Evolutionary conservation across 2,888 invertebrate genomes (phyloP).

Genomic region (Morpho achilles): DNA sequence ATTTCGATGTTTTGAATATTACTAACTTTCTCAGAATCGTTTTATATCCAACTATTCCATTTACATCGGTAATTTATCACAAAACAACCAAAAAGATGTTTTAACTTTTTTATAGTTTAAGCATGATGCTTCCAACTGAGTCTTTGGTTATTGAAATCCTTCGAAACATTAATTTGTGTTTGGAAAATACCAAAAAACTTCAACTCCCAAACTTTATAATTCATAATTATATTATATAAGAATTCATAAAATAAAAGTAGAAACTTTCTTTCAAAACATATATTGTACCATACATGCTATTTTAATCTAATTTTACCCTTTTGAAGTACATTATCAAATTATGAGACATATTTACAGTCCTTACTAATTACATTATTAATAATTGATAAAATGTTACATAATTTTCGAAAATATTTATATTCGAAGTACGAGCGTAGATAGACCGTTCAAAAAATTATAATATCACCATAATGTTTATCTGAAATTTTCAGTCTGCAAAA

Average conservation of each 20-base stretch:
- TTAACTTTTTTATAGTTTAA: too few species aligned
- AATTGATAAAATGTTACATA: conserved; percentile 21
- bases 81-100: too few species aligned
- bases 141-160: too few species aligned
- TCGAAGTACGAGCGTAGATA: neutral
- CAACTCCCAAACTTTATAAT: too few species aligned
- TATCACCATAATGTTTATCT: neutral
- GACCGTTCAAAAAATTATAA: neutral
- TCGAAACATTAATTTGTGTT: too few species aligned
- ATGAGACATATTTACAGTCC: conserved; percentile 31
- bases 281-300: conserved; percentile 33
- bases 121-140: too few species aligned
- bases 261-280: conserved; percentile 32
- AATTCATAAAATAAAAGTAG: conserved; percentile 15
- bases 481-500: conserved; percentile 3
- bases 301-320: conserved; percentile 30
- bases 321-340: conserved; percentile 22
- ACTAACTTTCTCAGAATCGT: too few species aligned
- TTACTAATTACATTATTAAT: conserved; percentile 24
- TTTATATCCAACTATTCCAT: too few species aligned
- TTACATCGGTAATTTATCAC: too few species aligned
- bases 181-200: too few species aligned
- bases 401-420: conserved; percentile 12
- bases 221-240: too few species aligned
- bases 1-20: too few species aligned